phyloP scores from a whole-genome alignment of 2,888 invertebrate genomes.

The Leucania comma region DNA sequence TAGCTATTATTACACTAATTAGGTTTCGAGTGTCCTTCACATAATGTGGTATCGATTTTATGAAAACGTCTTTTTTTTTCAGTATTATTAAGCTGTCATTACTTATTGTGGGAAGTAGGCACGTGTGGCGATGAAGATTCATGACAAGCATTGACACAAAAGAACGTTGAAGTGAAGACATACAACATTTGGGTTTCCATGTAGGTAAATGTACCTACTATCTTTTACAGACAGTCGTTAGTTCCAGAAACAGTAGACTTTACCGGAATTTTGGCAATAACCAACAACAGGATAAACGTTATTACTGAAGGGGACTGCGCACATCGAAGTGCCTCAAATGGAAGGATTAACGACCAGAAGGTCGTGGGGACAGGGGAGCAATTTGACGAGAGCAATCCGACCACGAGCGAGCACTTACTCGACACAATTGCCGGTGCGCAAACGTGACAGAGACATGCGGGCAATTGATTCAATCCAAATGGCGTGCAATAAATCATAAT shows the following conservation, averaged over 20 bases:
- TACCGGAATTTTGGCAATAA: constrained; percentile 25
- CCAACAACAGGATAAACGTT: constrained; percentile 33
- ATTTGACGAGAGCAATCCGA: constrained; percentile 41
- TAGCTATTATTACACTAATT: constrained; percentile 40
- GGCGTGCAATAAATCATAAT: constrained; percentile 19
- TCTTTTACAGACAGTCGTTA: not conserved
- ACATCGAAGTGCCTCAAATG: constrained; percentile 25
- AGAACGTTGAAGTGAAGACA: not conserved
- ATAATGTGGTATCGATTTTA: constrained; percentile 48
- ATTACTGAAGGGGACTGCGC: constrained; percentile 20
- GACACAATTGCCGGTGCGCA: constrained; percentile 29
- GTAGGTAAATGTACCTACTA: not conserved
- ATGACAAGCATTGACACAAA: not conserved
- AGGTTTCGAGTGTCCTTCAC: constrained; percentile 36
- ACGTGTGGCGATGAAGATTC: constrained; percentile 12
- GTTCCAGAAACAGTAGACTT: not conserved
- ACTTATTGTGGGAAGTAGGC: constrained; percentile 17
- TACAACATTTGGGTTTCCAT: not conserved
- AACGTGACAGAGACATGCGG: constrained; percentile 8
- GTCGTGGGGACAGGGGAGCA: constrained; percentile 33
- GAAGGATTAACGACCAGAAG: constrained; percentile 38
- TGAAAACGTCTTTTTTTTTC: constrained; percentile 8
- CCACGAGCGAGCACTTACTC: constrained; percentile 21
- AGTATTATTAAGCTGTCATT: constrained; percentile 2
- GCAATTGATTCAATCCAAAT: constrained; percentile 20